These are phyloP conservation scores for Drosophila chauvacae DNA, from an alignment of 1,140 invertebrate species.

Conservation along the genomic window DNA sequence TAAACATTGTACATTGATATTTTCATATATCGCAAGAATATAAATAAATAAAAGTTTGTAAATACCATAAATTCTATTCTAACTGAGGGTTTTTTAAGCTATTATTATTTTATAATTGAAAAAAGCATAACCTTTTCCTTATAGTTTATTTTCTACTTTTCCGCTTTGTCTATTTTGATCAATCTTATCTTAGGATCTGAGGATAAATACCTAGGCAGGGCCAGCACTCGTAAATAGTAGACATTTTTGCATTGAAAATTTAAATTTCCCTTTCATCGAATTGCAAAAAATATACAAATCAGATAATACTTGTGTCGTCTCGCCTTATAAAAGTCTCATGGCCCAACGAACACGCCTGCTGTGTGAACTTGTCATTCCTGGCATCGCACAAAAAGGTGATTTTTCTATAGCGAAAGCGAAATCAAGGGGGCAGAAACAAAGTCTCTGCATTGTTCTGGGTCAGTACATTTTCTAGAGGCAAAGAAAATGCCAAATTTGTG, in stretches of 20 bases:
- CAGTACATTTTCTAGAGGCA: slow-evolving; percentile 15
- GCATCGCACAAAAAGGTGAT: slow-evolving; percentile 31
- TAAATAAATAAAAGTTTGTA: slow-evolving; percentile 51
- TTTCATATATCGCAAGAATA: slow-evolving; percentile 33
- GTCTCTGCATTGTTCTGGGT: slow-evolving; percentile 28
- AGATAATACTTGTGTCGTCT: slow-evolving; percentile 8
- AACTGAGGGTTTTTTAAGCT: not conserved
- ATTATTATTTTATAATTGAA: not conserved
- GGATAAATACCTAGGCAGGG: slow-evolving; percentile 16
- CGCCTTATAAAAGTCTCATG: slow-evolving; percentile 48
- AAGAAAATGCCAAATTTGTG: slow-evolving; percentile 14
- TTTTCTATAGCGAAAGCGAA: slow-evolving; percentile 39
- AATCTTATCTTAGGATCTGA: not conserved
- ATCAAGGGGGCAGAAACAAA: slow-evolving; percentile 14
- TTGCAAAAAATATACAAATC: slow-evolving; percentile 25
- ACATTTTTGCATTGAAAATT: slow-evolving; percentile 23
- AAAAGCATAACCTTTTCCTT: not conserved
- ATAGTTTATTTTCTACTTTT: slow-evolving; percentile 3
- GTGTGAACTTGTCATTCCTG: slow-evolving; percentile 59
- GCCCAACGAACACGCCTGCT: slow-evolving; percentile 27
- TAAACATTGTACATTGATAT: slow-evolving; percentile 47
- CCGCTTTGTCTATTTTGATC: slow-evolving; percentile 14
- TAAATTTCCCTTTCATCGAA: slow-evolving; percentile 65
- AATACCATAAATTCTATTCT: slow-evolving; percentile 36
- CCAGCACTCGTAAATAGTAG: not conserved